Evolutionary conservation across 92 coral and sea anemone genomes (phyloP).

Genomic region (Epizoanthus ramosus): DNA sequence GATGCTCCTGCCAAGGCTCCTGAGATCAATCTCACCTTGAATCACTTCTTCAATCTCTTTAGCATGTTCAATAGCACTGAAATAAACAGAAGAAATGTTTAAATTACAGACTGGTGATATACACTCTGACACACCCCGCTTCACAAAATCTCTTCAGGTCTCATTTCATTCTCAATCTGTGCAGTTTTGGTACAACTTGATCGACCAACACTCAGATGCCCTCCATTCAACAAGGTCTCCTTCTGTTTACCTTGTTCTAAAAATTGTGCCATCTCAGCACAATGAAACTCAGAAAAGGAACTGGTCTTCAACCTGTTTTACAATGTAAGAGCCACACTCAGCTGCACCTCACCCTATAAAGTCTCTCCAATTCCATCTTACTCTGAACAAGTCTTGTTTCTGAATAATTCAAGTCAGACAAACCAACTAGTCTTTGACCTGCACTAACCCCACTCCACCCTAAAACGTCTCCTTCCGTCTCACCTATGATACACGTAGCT

Average conservation of each 20-base stretch:
- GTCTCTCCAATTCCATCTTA: conserved; percentile 43
- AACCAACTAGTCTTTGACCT: no score
- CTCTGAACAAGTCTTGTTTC: conserved; percentile 73
- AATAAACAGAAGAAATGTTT: not conserved
- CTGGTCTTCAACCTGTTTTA: conserved; percentile 24
- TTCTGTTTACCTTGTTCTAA: conserved; percentile 61
- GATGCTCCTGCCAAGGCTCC: conserved; percentile 57
- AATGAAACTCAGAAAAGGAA: no score
- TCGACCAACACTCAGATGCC: conserved; percentile 1
- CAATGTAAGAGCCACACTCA: conserved; percentile 6
- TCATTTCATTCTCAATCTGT: conserved; percentile 73
- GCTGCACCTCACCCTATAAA: not conserved
- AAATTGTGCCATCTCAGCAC: no score
- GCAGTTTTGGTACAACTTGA: conserved; percentile 73
- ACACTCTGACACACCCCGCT: not conserved
- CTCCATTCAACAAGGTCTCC: not conserved
- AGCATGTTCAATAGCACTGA: conserved; percentile 84
- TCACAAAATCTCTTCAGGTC: not conserved
- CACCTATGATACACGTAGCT: no score
- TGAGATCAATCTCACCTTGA: conserved; percentile 81
- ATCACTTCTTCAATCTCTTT: conserved; percentile 63
- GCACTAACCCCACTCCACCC: not conserved
- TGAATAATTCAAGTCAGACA: conserved; percentile 50
- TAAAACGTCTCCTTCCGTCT: not conserved
- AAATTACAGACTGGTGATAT: conserved; percentile 27